Percentiles rank a stretch among this genome's conserved stretches.
These are phyloP conservation scores for Drosophila suboccidentalis DNA, from an alignment of 2,888 invertebrate species.

Conservation along the genomic window DNA sequence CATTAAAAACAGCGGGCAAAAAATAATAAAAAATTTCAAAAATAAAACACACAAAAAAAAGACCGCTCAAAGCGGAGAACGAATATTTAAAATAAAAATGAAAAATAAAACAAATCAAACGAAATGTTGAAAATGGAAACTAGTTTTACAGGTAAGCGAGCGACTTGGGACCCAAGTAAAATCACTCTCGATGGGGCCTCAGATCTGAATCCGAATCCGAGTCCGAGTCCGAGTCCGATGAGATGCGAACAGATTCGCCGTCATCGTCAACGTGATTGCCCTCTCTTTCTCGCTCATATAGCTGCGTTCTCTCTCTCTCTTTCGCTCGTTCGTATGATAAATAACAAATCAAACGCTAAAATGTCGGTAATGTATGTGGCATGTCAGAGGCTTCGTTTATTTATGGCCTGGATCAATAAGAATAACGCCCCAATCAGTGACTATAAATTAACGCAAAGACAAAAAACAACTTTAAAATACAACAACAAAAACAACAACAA, in stretches of 20 bases:
- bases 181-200: constrained; percentile 47
- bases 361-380: constrained; percentile 83
- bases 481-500: constrained; percentile 1
- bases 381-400: constrained; percentile 79
- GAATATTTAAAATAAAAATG: constrained; percentile 26
- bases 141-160: constrained; percentile 79
- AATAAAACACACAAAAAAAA: constrained; percentile 24
- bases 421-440: constrained; percentile 83
- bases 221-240: constrained; percentile 27
- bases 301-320: constrained; percentile 26
- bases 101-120: constrained; percentile 28
- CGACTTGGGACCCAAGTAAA: constrained; percentile 26
- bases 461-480: constrained; percentile 72
- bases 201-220: constrained; percentile 32
- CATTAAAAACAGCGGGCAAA: constrained; percentile 74
- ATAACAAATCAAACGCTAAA: constrained; percentile 83
- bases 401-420: constrained; percentile 83
- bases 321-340: constrained; percentile 75
- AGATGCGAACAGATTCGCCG: constrained; percentile 48
- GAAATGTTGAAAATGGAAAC: constrained; percentile 70
- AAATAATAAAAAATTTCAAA: constrained; percentile 33
- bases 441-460: constrained; percentile 82
- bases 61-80: constrained; percentile 57
- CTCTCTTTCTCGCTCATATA: constrained; percentile 17
- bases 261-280: constrained; percentile 57